Conservation (phyloP, 1,140 invertebrate genomes). For the Vollenhovia emeryi region DNA sequence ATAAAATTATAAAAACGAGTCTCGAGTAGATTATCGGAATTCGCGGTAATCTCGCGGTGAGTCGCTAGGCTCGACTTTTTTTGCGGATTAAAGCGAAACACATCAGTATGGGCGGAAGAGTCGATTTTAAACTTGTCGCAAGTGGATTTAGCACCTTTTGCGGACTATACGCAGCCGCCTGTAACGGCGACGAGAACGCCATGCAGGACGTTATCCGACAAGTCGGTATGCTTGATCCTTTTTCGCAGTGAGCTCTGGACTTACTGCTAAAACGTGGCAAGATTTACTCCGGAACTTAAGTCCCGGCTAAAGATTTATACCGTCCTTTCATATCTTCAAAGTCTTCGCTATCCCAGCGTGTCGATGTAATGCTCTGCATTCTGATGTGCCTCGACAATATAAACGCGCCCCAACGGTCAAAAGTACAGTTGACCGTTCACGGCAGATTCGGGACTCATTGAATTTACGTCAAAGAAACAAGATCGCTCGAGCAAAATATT, state of each 20-base stretch:
- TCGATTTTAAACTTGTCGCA: slow-evolving; percentile 82
- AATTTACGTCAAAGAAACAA: slow-evolving; percentile 1
- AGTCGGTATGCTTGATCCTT: slow-evolving; percentile 82
- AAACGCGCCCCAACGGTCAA: neutral
- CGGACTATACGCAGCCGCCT: slow-evolving; percentile 71
- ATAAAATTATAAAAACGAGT: neutral
- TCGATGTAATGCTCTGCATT: slow-evolving; percentile 66
- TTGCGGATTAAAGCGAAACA: slow-evolving; percentile 58
- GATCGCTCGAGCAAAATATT: neutral
- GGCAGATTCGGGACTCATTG: neutral
- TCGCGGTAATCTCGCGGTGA: neutral
- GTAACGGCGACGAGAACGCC: slow-evolving; percentile 55
- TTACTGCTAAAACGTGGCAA: slow-evolving; percentile 85
- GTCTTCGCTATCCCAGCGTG: slow-evolving; percentile 60
- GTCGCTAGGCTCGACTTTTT: neutral
- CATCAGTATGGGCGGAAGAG: slow-evolving; percentile 79
- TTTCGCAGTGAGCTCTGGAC: slow-evolving; percentile 82
- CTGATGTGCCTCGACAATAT: slow-evolving; percentile 39
- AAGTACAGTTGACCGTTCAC: neutral
- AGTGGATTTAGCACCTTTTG: slow-evolving; percentile 82
- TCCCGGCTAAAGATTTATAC: slow-evolving; percentile 83
- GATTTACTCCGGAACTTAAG: slow-evolving; percentile 85
- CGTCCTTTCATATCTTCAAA: slow-evolving; percentile 69
- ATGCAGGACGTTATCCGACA: slow-evolving; percentile 76
- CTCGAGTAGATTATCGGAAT: slow-evolving; percentile 26